phyloP scores from a whole-genome alignment of 2,797 vertebrate genomes.

The Fistularia commersonii region DNA sequence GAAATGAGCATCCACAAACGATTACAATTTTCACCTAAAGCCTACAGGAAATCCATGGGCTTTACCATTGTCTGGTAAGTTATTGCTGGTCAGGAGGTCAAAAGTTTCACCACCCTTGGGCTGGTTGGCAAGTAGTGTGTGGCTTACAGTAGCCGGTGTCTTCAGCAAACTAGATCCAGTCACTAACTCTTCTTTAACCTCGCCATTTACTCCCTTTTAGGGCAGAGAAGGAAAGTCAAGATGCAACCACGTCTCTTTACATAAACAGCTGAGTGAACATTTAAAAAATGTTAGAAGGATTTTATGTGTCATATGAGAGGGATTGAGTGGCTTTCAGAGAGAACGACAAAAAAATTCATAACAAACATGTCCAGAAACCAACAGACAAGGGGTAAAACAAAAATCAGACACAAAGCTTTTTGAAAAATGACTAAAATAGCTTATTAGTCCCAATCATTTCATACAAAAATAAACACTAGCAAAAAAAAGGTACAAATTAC shows the following conservation, averaged over 20 bases:
- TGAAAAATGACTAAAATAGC: too few relatives aligned
- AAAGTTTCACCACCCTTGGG: slow-evolving; percentile 32
- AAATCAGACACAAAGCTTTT: too few relatives aligned
- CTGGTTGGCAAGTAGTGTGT: slow-evolving; percentile 18
- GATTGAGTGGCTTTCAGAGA: too few relatives aligned
- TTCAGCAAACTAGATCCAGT: slow-evolving; percentile 15
- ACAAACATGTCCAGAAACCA: too few relatives aligned
- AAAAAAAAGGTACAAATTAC: slow-evolving; percentile 22
- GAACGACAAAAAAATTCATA: too few relatives aligned
- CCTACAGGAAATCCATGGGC: background rate
- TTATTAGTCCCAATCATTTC: too few relatives aligned
- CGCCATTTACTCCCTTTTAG: slow-evolving; percentile 8
- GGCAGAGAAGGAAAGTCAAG: too few relatives aligned
- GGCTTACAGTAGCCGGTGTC: slow-evolving; percentile 20
- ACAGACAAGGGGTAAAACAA: too few relatives aligned
- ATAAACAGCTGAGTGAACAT: background rate
- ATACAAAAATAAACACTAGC: background rate
- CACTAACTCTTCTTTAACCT: slow-evolving; percentile 14
- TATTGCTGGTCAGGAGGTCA: slow-evolving; percentile 55
- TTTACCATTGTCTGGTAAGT: slow-evolving; percentile 55
- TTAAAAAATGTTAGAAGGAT: background rate
- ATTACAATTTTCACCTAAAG: background rate
- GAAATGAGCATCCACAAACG: background rate
- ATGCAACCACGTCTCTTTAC: too few relatives aligned
- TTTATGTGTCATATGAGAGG: background rate